A percentile compares a stretch with the other conserved stretches of the same genome.
Evolutionary conservation across 2,797 vertebrate species (phyloP).

Genomic region (Trachops cirrhosus): DNA sequence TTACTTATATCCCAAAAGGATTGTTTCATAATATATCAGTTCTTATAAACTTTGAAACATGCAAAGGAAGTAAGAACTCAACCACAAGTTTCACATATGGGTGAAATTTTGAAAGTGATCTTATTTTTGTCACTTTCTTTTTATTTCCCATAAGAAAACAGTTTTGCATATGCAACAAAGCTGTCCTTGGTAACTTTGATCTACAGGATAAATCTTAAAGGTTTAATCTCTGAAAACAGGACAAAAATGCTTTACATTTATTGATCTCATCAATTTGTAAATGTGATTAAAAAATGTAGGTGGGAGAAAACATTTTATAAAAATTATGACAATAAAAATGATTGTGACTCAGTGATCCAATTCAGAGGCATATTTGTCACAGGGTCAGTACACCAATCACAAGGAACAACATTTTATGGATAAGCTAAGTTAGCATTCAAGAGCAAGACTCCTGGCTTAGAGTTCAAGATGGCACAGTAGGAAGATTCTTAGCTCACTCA

Average conservation of each 20-base stretch:
- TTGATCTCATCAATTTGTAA: slow-evolving; percentile 15
- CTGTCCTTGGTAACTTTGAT: slow-evolving; percentile 50
- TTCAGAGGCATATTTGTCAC: neutral
- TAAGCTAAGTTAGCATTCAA: neutral
- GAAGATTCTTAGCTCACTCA: neutral
- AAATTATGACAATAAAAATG: neutral
- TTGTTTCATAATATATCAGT: slow-evolving; percentile 69
- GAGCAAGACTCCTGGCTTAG: neutral
- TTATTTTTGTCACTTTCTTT: slow-evolving; percentile 22
- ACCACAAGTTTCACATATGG: slow-evolving; percentile 56
- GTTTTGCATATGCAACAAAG: slow-evolving; percentile 28
- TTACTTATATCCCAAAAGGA: slow-evolving; percentile 75
- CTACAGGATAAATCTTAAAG: neutral
- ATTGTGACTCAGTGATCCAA: neutral
- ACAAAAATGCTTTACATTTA: neutral
- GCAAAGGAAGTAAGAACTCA: slow-evolving; percentile 60
- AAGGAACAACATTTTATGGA: neutral
- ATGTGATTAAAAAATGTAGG: neutral
- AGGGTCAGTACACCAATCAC: neutral
- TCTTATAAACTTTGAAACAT: slow-evolving; percentile 64
- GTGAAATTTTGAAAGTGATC: slow-evolving; percentile 47
- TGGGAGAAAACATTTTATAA: neutral
- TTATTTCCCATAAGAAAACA: slow-evolving; percentile 31
- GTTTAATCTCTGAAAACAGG: slow-evolving; percentile 9
- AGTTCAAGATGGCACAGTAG: neutral